Percentiles rank a stretch among this genome's conserved stretches.
phyloP scores from a whole-genome alignment of 2,113 vertebrate species.

The Cromileptes altivelis region DNA sequence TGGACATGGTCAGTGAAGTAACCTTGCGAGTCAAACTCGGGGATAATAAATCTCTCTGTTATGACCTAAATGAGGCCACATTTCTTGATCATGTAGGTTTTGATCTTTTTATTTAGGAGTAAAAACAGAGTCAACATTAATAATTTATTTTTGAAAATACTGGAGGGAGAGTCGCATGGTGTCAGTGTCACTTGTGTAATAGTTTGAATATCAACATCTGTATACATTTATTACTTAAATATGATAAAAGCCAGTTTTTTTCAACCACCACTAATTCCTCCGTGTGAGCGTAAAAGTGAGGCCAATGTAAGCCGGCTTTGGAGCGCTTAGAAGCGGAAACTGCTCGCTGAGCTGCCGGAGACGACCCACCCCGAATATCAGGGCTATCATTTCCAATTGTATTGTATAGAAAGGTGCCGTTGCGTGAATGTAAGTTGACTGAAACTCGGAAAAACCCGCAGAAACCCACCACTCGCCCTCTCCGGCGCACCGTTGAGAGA shows the following conservation, averaged over 20 bases:
- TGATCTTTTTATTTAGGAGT: conserved; percentile 15
- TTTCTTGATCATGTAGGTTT: not conserved
- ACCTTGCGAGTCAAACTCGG: conserved; percentile 33
- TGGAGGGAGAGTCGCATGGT: not conserved
- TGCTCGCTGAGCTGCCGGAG: not conserved
- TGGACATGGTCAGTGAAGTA: conserved; percentile 52
- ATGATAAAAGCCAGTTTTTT: not conserved
- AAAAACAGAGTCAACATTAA: not conserved
- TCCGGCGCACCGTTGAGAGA: conserved; percentile 29
- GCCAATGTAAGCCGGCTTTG: not conserved
- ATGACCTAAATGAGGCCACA: not conserved
- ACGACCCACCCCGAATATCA: not conserved
- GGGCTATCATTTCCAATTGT: not conserved
- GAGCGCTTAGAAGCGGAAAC: not conserved
- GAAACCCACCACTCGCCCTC: not conserved
- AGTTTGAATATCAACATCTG: not conserved
- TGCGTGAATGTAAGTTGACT: not conserved
- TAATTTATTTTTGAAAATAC: not conserved
- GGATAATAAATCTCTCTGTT: conserved; percentile 10
- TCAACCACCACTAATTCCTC: not conserved
- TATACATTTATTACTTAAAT: not conserved
- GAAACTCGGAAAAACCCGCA: not conserved
- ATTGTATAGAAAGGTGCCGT: not conserved
- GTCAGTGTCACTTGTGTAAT: not conserved
- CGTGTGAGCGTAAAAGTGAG: not conserved